phyloP scores from a whole-genome alignment of 1,140 invertebrate genomes.

The Drosophila sp. region DNA sequence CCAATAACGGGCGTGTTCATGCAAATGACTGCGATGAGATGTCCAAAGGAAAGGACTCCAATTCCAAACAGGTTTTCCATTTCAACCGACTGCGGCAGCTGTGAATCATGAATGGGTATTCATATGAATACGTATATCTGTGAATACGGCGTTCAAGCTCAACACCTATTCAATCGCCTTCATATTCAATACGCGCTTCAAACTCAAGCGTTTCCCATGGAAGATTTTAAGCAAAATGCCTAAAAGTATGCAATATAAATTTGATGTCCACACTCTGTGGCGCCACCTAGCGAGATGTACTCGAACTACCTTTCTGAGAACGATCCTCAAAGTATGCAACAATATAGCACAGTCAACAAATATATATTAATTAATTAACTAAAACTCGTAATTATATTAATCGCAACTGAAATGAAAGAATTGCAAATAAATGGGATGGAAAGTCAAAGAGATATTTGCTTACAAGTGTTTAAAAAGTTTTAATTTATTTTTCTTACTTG shows the following conservation, averaged over 20 bases:
- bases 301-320: background rate
- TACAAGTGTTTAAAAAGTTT: slow-evolving; percentile 27
- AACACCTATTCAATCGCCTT: background rate
- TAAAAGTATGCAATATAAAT: slow-evolving; percentile 20
- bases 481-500: slow-evolving; percentile 28
- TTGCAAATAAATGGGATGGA: background rate
- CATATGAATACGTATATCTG: background rate
- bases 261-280: background rate
- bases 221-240: background rate
- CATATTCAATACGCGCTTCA: background rate
- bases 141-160: background rate
- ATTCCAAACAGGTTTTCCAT: slow-evolving; percentile 11
- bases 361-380: too few relatives aligned
- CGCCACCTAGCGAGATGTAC: background rate
- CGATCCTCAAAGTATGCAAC: too few relatives aligned
- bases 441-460: background rate
- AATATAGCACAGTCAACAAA: too few relatives aligned
- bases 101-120: slow-evolving; percentile 20
- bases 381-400: too few relatives aligned
- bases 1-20: slow-evolving; percentile 46
- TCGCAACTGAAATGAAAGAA: background rate
- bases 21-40: slow-evolving; percentile 35
- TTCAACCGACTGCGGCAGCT: background rate
- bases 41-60: background rate
- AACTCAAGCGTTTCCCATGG: too few relatives aligned